These are phyloP conservation scores for Stenoptilia bipunctidactyla DNA, from an alignment of 2,888 invertebrate species.

Conservation along the genomic window DNA sequence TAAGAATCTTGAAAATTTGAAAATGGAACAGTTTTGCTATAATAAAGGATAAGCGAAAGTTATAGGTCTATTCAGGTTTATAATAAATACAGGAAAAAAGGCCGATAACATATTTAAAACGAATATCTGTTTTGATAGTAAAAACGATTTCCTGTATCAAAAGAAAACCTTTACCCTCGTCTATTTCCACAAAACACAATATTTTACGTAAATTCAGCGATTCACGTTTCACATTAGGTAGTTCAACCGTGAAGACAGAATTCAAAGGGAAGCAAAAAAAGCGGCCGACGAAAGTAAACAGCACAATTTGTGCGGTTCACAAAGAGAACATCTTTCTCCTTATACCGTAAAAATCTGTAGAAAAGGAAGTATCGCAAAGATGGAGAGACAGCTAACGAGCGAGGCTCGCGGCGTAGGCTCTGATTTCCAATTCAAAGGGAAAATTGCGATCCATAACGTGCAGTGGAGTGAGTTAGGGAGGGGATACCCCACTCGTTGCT, in stretches of 20 bases:
- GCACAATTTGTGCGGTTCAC: conserved; percentile 36
- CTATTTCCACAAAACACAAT: background rate
- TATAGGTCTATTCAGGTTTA: too few relatives aligned
- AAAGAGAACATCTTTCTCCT: conserved; percentile 52
- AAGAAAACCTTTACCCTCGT: too few relatives aligned
- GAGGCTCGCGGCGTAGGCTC: conserved; percentile 54
- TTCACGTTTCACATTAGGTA: conserved; percentile 8
- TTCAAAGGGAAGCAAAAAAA: conserved; percentile 19
- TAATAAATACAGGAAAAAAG: too few relatives aligned
- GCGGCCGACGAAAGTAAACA: conserved; percentile 30
- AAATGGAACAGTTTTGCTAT: too few relatives aligned
- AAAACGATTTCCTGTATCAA: too few relatives aligned
- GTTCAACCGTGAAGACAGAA: conserved; percentile 7
- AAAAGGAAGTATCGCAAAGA: conserved; percentile 50
- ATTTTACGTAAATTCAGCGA: conserved; percentile 7
- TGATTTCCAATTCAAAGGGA: conserved; percentile 73
- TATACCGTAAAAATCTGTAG: conserved; percentile 59
- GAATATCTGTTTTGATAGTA: conserved; percentile 25
- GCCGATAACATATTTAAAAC: too few relatives aligned
- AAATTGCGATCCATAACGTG: conserved; percentile 71
- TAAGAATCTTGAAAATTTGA: too few relatives aligned
- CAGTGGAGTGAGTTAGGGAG: conserved; percentile 36
- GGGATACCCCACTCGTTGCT: conserved; percentile 65
- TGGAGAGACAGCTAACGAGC: conserved; percentile 60
- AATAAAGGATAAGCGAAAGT: too few relatives aligned